Evolutionary conservation across 2,888 invertebrate genomes (phyloP).

Genomic region (Iphiclides podalirius): DNA sequence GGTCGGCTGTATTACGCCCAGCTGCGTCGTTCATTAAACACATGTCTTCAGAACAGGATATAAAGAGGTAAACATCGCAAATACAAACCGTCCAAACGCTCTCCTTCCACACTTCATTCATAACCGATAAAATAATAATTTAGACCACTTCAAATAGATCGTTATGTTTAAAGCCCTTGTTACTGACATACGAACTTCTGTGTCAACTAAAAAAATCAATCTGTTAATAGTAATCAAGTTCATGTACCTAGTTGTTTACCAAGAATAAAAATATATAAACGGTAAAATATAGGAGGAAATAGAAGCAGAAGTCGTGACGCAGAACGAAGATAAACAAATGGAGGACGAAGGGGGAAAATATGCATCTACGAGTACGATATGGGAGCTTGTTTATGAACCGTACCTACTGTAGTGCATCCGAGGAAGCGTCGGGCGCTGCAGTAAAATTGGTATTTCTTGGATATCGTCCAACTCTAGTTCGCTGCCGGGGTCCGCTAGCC

Average conservation of each 20-base stretch:
- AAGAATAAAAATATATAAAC: too few relatives aligned
- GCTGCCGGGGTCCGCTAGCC: constrained; percentile 2
- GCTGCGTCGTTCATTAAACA: too few relatives aligned
- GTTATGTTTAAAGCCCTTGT: too few relatives aligned
- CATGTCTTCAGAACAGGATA: background rate
- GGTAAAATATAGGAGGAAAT: background rate
- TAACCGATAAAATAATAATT: too few relatives aligned
- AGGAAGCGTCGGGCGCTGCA: constrained; percentile 36
- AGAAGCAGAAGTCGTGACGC: background rate
- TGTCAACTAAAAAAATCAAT: too few relatives aligned
- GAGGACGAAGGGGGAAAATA: background rate
- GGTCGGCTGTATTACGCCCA: too few relatives aligned
- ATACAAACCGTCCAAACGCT: too few relatives aligned
- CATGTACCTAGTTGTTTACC: too few relatives aligned
- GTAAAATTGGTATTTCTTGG: constrained; percentile 38
- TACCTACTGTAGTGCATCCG: constrained; percentile 30
- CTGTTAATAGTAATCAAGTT: too few relatives aligned
- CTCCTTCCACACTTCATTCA: too few relatives aligned
- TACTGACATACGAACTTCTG: too few relatives aligned
- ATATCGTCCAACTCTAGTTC: constrained; percentile 30
- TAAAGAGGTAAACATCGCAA: constrained; percentile 3
- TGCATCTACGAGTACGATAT: background rate
- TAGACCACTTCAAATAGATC: too few relatives aligned
- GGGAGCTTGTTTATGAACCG: constrained; percentile 17
- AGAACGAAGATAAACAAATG: background rate